Evolutionary conservation across 2,113 vertebrate genomes (phyloP).

Genomic region (Tauraco erythrolophus): DNA sequence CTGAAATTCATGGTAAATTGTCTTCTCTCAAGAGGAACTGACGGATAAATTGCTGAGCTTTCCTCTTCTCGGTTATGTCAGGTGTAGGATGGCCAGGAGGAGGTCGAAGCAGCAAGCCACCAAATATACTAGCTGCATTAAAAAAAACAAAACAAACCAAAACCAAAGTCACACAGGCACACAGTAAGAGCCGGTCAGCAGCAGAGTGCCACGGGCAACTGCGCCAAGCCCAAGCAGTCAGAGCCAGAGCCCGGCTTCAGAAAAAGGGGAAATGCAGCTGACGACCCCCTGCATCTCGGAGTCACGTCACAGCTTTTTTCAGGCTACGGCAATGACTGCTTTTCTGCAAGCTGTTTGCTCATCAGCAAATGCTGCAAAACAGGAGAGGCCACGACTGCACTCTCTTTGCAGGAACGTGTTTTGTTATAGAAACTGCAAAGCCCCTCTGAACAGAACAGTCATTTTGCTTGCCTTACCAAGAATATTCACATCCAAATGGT

Average conservation of each 20-base stretch:
- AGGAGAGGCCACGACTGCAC: rapidly evolving
- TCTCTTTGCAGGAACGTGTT: rapidly evolving
- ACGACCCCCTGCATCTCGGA: rapidly evolving
- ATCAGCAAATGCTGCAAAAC: background rate
- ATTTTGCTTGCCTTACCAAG: constrained; percentile 81
- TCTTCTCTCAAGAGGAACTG: constrained; percentile 81
- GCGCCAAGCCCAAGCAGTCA: background rate
- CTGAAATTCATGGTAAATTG: constrained; percentile 35
- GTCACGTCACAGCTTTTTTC: too few relatives aligned
- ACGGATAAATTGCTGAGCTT: constrained; percentile 89
- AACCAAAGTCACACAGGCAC: background rate
- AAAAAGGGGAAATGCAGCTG: rapidly evolving
- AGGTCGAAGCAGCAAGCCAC: constrained; percentile 86
- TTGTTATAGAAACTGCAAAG: background rate
- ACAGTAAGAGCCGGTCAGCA: background rate
- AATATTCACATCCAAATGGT: constrained; percentile 89
- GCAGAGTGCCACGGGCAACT: rapidly evolving
- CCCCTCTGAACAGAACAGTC: background rate
- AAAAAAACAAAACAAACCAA: background rate
- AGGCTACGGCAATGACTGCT: too few relatives aligned
- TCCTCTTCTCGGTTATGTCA: constrained; percentile 84
- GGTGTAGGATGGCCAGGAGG: constrained; percentile 69
- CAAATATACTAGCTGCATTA: constrained; percentile 87
- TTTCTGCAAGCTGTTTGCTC: rapidly evolving
- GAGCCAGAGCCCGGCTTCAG: rapidly evolving